Percentiles rank a stretch among this genome's conserved stretches.
Evolutionary conservation across 2,797 vertebrate genomes (phyloP).

Genomic region (Podarcis siculus): DNA sequence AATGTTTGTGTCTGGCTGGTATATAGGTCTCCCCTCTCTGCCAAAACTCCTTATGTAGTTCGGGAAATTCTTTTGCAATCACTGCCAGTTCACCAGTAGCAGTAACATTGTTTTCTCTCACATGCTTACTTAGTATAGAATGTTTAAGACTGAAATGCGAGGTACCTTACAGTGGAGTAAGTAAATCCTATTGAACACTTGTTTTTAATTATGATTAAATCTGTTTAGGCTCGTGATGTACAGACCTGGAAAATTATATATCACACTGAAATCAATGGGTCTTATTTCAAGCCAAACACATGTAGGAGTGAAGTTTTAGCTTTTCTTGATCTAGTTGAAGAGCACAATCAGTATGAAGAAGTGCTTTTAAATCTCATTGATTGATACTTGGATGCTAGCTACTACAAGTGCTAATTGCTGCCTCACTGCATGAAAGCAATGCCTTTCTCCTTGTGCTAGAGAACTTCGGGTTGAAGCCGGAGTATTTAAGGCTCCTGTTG

Average conservation of each 20-base stretch:
- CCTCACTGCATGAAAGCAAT: no score
- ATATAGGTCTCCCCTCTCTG: neutral
- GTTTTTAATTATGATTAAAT: neutral
- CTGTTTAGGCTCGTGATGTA: neutral
- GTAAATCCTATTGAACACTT: neutral
- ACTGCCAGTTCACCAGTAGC: neutral
- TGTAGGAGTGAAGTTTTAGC: neutral
- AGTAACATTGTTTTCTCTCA: neutral
- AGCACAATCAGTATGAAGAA: neutral
- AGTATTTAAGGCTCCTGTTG: no score
- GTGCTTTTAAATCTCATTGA: neutral
- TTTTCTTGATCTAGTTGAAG: neutral
- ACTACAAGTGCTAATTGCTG: neutral
- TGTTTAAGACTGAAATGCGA: neutral
- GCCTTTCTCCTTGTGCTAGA: no score
- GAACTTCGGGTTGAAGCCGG: no score
- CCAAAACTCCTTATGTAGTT: neutral
- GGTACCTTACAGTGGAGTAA: neutral
- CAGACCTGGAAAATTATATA: neutral
- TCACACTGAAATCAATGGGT: neutral
- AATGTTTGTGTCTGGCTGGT: neutral
- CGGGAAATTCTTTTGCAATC: neutral
- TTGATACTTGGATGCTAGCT: neutral
- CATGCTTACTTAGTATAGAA: neutral
- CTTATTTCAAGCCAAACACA: neutral